phyloP scores from a whole-genome alignment of 1,140 invertebrate genomes.

The Pectinophora gossypiella region DNA sequence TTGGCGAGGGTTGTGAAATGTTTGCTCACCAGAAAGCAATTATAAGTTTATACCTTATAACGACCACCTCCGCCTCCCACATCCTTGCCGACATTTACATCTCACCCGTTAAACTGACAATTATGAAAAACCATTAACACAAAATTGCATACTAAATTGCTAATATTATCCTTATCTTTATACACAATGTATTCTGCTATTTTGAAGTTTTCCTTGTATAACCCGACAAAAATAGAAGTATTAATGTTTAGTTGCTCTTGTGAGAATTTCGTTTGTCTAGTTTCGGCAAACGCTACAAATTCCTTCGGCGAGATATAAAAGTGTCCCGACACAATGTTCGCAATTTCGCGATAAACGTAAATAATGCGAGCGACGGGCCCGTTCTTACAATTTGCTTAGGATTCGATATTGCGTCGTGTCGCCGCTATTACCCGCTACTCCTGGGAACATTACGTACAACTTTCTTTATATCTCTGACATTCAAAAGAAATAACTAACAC shows the following conservation, averaged over 20 bases:
- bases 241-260: background rate
- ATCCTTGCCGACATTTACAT: background rate
- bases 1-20: constrained; percentile 24
- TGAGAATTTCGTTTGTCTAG: background rate
- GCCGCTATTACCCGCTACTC: constrained; percentile 9
- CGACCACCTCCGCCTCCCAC: background rate
- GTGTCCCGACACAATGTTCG: constrained; percentile 27
- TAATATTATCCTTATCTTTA: too few relatives aligned
- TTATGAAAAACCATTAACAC: background rate
- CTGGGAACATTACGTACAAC: too few relatives aligned
- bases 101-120: background rate
- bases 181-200: too few relatives aligned
- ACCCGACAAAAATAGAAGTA: background rate
- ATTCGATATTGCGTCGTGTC: constrained; percentile 30
- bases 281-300: constrained; percentile 13
- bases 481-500: background rate
- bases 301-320: constrained; percentile 21
- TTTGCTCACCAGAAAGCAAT: constrained; percentile 33
- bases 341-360: constrained; percentile 40
- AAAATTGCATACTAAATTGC: too few relatives aligned
- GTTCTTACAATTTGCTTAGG: constrained; percentile 40
- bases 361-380: constrained; percentile 31
- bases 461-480: background rate
- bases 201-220: too few relatives aligned
- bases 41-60: constrained; percentile 9